Conservation (phyloP, 2,888 invertebrate genomes). For the Antheraea assamensis region DNA sequence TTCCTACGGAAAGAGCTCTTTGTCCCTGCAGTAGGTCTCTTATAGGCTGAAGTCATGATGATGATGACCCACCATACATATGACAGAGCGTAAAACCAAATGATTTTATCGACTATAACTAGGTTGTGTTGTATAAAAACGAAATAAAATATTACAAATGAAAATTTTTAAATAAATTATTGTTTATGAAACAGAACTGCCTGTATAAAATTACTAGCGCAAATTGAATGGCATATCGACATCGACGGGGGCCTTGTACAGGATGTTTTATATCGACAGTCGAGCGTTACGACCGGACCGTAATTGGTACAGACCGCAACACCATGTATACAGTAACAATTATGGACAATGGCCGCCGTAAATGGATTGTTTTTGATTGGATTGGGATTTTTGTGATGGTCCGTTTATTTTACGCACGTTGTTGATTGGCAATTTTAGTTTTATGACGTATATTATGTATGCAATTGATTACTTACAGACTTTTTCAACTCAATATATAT, state of each 20-base stretch:
- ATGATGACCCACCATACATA: no score
- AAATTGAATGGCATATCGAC: slow-evolving; percentile 34
- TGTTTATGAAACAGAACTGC: neutral
- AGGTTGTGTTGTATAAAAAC: no score
- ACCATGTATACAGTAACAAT: slow-evolving; percentile 36
- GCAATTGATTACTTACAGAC: slow-evolving; percentile 25
- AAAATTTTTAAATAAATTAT: neutral
- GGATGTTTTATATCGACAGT: slow-evolving; percentile 59
- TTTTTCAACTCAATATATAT: slow-evolving; percentile 17
- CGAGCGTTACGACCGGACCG: slow-evolving; percentile 55
- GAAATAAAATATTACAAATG: neutral
- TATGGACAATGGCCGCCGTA: slow-evolving; percentile 28
- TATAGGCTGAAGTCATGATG: no score
- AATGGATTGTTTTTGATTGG: slow-evolving; percentile 37
- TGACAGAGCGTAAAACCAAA: no score
- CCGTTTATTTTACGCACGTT: slow-evolving; percentile 19
- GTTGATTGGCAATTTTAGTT: slow-evolving; percentile 23
- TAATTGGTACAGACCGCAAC: slow-evolving; percentile 59
- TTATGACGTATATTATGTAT: neutral
- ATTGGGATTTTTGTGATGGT: slow-evolving; percentile 21
- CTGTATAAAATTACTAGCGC: slow-evolving; percentile 19
- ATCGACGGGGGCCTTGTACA: slow-evolving; percentile 24
- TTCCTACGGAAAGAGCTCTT: no score
- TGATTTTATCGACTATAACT: no score
- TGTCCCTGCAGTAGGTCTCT: no score